Percentiles rank a stretch among this genome's conserved stretches.
These are phyloP conservation scores for Melanaphis sacchari DNA, from an alignment of 1,140 invertebrate species.

Conservation along the genomic window DNA sequence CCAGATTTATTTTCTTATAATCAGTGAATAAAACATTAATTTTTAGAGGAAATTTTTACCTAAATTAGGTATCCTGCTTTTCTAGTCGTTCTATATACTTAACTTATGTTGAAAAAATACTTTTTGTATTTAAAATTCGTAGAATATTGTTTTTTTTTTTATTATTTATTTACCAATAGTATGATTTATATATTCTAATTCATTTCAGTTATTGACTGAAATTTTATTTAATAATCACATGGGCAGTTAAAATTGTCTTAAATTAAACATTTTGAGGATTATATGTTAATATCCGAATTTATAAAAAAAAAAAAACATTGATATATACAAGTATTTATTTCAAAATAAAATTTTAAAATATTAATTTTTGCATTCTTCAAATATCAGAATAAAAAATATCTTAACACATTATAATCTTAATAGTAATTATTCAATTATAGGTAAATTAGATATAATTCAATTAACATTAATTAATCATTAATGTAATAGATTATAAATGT, in stretches of 20 bases:
- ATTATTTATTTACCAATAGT: not conserved
- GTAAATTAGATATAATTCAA: not conserved
- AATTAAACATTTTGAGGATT: not conserved
- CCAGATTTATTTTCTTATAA: not conserved
- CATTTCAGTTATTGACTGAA: not conserved
- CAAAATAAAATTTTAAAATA: not conserved
- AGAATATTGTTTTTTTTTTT: not conserved
- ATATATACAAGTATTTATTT: not conserved
- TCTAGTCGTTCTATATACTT: constrained; percentile 48
- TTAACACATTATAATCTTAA: not conserved
- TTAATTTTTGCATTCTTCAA: not conserved
- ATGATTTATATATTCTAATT: not conserved
- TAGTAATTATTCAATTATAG: constrained; percentile 25
- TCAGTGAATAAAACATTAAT: not conserved
- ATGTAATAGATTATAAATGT: not conserved
- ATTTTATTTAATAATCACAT: not conserved
- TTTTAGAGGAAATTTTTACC: not conserved
- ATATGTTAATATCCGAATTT: not conserved
- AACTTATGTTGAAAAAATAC: not conserved
- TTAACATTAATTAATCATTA: not conserved
- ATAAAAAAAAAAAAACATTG: not conserved
- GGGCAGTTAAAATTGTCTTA: not conserved
- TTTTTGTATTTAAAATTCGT: not conserved
- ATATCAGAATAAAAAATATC: not conserved
- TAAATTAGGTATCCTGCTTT: constrained; percentile 11